phyloP scores from a whole-genome alignment of 2,888 invertebrate genomes.

The Campoplex capitator region DNA sequence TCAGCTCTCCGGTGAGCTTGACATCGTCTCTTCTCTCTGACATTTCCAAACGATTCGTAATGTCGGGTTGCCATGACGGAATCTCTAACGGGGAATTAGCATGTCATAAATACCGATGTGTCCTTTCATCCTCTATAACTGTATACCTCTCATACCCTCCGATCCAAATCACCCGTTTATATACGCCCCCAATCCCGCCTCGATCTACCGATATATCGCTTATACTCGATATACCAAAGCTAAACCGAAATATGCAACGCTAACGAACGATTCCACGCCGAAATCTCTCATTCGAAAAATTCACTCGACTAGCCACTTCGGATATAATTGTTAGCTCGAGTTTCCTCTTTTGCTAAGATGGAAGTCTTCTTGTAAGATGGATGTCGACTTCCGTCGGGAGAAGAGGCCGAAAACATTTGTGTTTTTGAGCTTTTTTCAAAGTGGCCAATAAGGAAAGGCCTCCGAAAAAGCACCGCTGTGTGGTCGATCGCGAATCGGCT shows the following conservation, averaged over 20 bases:
- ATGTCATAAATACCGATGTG: slow-evolving; percentile 83
- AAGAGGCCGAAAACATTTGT: no score
- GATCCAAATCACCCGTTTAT: slow-evolving; percentile 42
- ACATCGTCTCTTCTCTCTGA: slow-evolving; percentile 7
- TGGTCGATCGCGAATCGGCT: no score
- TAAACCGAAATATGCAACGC: background rate
- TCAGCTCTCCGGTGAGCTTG: background rate
- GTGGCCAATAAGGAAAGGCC: no score
- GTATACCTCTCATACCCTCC: slow-evolving; percentile 4
- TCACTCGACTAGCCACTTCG: background rate
- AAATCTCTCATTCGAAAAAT: background rate
- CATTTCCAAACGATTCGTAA: slow-evolving; percentile 71
- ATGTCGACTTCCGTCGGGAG: no score
- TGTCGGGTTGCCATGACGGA: slow-evolving; percentile 76
- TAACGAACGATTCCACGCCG: slow-evolving; percentile 9
- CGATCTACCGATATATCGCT: slow-evolving; percentile 13
- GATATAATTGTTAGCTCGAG: background rate
- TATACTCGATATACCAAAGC: background rate
- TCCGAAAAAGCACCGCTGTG: no score
- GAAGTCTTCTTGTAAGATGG: no score
- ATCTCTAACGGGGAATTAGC: slow-evolving; percentile 83
- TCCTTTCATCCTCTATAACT: background rate
- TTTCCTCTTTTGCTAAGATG: no score
- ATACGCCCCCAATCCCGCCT: background rate
- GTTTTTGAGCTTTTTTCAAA: no score